A percentile compares a stretch with the other conserved stretches of the same genome.
phyloP scores from a whole-genome alignment of 2,888 invertebrate species.

The Trypoxylon attenuatum region DNA sequence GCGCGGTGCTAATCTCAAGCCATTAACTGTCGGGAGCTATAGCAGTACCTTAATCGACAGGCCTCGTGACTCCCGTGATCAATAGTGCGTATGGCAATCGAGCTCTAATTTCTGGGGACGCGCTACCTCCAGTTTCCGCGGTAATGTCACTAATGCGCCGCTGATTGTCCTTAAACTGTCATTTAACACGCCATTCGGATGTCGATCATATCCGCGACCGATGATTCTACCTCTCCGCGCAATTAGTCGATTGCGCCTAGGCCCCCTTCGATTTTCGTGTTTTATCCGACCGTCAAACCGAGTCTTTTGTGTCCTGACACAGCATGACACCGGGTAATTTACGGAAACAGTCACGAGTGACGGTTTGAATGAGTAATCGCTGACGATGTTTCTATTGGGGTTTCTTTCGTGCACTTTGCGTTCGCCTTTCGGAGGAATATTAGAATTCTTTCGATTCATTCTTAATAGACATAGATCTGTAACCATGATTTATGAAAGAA shows the following conservation, averaged over 20 bases:
- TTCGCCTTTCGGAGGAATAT: too few relatives aligned
- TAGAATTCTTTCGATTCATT: too few relatives aligned
- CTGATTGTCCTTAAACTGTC: constrained; percentile 51
- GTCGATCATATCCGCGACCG: constrained; percentile 40
- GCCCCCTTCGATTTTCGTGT: too few relatives aligned
- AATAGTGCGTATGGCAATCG: constrained; percentile 45
- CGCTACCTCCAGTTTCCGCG: constrained; percentile 45
- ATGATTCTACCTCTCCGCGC: constrained; percentile 1
- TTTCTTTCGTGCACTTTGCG: too few relatives aligned
- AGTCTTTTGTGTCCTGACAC: too few relatives aligned
- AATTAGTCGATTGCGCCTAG: background rate
- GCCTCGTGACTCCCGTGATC: constrained; percentile 46
- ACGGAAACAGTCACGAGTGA: too few relatives aligned
- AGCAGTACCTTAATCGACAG: constrained; percentile 49
- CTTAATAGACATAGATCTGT: too few relatives aligned
- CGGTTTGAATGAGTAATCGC: too few relatives aligned
- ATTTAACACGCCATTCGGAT: constrained; percentile 51
- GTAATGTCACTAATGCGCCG: constrained; percentile 43
- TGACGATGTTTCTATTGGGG: too few relatives aligned
- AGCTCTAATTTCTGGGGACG: constrained; percentile 48
- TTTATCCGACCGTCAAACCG: too few relatives aligned
- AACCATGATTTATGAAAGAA: too few relatives aligned
- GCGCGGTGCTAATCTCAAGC: constrained; percentile 44
- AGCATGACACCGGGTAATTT: too few relatives aligned
- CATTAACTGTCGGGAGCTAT: constrained; percentile 50